A percentile compares a stretch with the other conserved stretches of the same genome.
Conservation (phyloP, 92 coral and sea anemone genomes). For the Phymanthus crucifer region DNA sequence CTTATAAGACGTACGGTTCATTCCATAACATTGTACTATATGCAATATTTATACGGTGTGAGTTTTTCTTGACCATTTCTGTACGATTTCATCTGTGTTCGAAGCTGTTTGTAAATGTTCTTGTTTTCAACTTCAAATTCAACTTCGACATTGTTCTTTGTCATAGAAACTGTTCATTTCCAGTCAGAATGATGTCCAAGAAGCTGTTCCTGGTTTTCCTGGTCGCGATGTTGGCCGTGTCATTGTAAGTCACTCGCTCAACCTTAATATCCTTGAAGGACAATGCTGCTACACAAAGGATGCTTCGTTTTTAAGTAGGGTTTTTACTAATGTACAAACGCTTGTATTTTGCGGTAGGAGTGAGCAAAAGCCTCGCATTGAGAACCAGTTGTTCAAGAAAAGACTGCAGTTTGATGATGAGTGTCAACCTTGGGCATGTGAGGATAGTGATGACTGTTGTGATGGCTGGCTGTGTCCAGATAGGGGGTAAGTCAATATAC, state of each 20-base stretch:
- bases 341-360: neutral
- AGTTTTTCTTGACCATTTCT: no score
- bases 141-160: no score
- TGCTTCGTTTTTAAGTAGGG: no score
- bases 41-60: no score
- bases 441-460: neutral
- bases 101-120: no score
- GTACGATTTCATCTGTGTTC: no score
- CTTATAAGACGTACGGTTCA: no score
- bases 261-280: neutral
- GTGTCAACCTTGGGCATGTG: neutral
- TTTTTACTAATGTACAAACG: neutral
- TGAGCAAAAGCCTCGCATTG: neutral
- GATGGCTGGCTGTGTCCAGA: neutral
- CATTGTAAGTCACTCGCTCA: neutral
- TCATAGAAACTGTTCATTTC: neutral
- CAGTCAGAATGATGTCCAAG: constrained; percentile 4
- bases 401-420: neutral
- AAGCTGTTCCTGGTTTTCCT: neutral
- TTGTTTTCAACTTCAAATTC: neutral
- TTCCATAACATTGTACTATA: no score
- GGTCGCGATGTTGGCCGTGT: neutral
- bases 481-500: neutral
- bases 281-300: neutral
- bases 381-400: neutral